Base-by-base conservation (phyloP, 2,113 vertebrate species). In the Leucosticte australis region DNA sequence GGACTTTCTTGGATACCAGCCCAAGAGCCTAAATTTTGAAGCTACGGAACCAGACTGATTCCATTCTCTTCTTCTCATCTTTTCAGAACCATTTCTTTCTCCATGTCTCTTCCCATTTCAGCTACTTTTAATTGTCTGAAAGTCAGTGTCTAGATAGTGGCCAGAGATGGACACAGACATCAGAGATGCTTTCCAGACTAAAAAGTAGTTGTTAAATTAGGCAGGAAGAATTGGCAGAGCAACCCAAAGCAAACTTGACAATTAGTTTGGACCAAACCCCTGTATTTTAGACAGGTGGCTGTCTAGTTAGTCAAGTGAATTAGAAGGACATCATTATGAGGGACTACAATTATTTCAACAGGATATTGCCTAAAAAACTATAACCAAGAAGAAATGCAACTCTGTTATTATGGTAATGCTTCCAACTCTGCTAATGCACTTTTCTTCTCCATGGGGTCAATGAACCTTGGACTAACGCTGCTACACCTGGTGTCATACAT, bases 341-440 rank as follows among this genome's bases (percentile, higher is more conserved):
- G 23, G 8, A 50, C 27, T 56, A 33, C 8, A n/a, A 35, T 59
- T 75, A 63, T 63, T 95, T 83, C 31, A 60, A 39, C 8, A 28
- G 9, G 13, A 33, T 60, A n/a, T 85, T 76, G 41, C 52, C 15
- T 69, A 41, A 92, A 86, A 53, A 49, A 27, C 41, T 55, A 13
- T 35, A 84, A 3, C 37, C 9, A 47, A 55, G 22, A 82, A 87
- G 56, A 92, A 92, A 27, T 47, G 41, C 17, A 55, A 35, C 16
- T 57, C 27, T 6, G 5, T 52, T 83, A 37, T 50, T 56, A 22
- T 47, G 47, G 13, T 47, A 78, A 50, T 2, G 0, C 4, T 64
- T 77, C 14, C 47, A 70, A 5, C 31, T 78, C 52, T 1, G 1
- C 6, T 81, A 46, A 30, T 0, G 0, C 27, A 13, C 15, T 42